A percentile compares a stretch with the other conserved stretches of the same genome.
Evolutionary conservation across 2,888 invertebrate species (phyloP).

Genomic region (Temnothorax ravouxi): DNA sequence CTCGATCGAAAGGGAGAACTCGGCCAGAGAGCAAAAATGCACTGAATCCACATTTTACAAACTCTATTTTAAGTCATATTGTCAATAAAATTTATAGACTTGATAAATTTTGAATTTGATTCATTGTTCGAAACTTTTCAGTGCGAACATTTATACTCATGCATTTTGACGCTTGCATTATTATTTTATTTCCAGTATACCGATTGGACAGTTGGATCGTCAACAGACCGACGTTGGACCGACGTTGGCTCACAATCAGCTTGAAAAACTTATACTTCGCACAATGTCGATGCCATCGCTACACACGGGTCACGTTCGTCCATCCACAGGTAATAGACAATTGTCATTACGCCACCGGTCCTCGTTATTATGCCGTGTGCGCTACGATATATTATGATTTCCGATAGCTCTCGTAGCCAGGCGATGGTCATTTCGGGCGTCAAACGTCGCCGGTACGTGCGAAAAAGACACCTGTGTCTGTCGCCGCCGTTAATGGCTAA

Average conservation of each 20-base stretch:
- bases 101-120: not conserved
- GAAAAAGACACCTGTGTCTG: conserved; percentile 66
- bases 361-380: conserved; percentile 76
- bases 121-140: not conserved
- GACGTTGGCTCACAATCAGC: not conserved
- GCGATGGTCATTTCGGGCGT: conserved; percentile 63
- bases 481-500: conserved; percentile 70
- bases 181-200: not conserved
- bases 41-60: conserved; percentile 20
- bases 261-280: not conserved
- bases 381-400: conserved; percentile 66
- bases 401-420: conserved; percentile 61
- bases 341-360: conserved; percentile 71
- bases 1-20: conserved; percentile 12
- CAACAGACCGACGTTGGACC: not conserved
- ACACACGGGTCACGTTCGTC: conserved; percentile 18
- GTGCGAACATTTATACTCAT: not conserved
- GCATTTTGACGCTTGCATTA: not conserved
- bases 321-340: conserved; percentile 78
- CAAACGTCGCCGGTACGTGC: conserved; percentile 64
- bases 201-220: not conserved
- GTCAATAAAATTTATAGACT: not conserved
- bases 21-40: conserved; percentile 8
- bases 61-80: conserved; percentile 3
- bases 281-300: conserved; percentile 35